phyloP scores from a whole-genome alignment of 2,888 invertebrate genomes.

The Drosophila villosipedis region DNA sequence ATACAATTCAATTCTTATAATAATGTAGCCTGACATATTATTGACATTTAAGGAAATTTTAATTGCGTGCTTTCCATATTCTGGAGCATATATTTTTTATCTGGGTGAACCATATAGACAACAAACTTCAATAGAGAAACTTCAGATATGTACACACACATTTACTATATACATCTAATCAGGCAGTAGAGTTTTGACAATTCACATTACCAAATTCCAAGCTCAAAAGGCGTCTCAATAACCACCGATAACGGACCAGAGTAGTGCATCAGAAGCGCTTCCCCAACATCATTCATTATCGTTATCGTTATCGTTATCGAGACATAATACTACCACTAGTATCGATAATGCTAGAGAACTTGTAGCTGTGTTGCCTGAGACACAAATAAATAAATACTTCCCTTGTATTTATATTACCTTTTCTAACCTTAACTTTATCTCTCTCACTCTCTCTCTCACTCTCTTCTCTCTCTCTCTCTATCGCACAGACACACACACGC shows the following conservation, averaged over 20 bases:
- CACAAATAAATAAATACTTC: slow-evolving; percentile 1
- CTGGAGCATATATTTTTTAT: neutral
- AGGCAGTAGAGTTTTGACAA: slow-evolving; percentile 8
- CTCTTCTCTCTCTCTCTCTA: neutral
- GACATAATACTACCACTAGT: neutral
- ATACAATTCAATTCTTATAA: neutral
- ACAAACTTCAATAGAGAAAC: slow-evolving; percentile 5
- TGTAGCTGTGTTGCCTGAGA: slow-evolving; percentile 36
- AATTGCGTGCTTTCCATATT: neutral
- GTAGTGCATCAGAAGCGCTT: slow-evolving; percentile 55
- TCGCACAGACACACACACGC: slow-evolving; percentile 1
- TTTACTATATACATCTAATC: slow-evolving; percentile 3
- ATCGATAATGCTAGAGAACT: slow-evolving; percentile 14
- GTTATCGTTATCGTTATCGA: slow-evolving; percentile 57
- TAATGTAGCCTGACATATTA: neutral
- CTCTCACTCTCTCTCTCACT: slow-evolving; percentile 3
- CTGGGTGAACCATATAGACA: neutral
- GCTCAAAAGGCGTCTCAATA: slow-evolving; percentile 48
- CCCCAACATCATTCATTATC: slow-evolving; percentile 33
- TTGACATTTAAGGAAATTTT: neutral
- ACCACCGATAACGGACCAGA: slow-evolving; percentile 68
- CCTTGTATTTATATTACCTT: neutral
- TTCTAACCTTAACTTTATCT: neutral
- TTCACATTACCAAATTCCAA: slow-evolving; percentile 8
- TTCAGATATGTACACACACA: slow-evolving; percentile 8